These are phyloP conservation scores for Danio aesculapii DNA, from an alignment of 2,797 vertebrate genomes.

Conservation along the genomic window DNA sequence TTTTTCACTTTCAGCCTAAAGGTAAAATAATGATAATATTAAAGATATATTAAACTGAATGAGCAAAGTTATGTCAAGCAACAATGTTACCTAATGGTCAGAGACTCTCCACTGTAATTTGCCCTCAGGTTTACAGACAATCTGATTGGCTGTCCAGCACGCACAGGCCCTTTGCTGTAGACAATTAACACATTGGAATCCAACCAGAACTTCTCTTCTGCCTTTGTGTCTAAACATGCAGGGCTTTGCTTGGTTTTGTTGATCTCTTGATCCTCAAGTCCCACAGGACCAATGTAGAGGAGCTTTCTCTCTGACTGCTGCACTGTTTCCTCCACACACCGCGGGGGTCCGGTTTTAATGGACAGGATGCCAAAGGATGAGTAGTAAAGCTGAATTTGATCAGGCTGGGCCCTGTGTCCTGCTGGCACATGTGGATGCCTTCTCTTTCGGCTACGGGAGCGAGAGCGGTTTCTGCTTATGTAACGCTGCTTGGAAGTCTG, in stretches of 20 bases:
- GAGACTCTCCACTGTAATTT: slow-evolving; percentile 72
- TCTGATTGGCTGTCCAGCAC: slow-evolving; percentile 67
- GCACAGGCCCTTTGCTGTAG: slow-evolving; percentile 72
- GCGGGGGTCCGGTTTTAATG: slow-evolving; percentile 47
- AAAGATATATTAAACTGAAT: neutral
- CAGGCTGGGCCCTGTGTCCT: slow-evolving; percentile 50
- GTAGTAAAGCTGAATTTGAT: slow-evolving; percentile 77
- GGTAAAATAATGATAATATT: neutral
- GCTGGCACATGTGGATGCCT: slow-evolving; percentile 37
- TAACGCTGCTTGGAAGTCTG: slow-evolving; percentile 43
- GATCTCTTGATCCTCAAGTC: slow-evolving; percentile 56
- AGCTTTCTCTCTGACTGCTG: slow-evolving; percentile 69
- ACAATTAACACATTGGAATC: slow-evolving; percentile 73
- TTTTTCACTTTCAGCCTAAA: slow-evolving; percentile 76
- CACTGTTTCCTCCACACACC: slow-evolving; percentile 66
- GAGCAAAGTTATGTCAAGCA: neutral
- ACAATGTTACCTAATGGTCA: slow-evolving; percentile 73
- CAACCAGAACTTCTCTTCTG: slow-evolving; percentile 70
- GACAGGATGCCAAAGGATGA: slow-evolving; percentile 61
- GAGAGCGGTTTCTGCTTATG: slow-evolving; percentile 45
- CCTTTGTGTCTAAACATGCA: slow-evolving; percentile 59
- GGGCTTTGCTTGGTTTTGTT: slow-evolving; percentile 56
- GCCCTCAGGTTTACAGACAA: slow-evolving; percentile 73
- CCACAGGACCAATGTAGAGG: slow-evolving; percentile 68
- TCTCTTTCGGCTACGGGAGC: slow-evolving; percentile 39